Base-by-base conservation (phyloP, 2,797 vertebrate species). In the Paramormyrops hopkinsi region DNA sequence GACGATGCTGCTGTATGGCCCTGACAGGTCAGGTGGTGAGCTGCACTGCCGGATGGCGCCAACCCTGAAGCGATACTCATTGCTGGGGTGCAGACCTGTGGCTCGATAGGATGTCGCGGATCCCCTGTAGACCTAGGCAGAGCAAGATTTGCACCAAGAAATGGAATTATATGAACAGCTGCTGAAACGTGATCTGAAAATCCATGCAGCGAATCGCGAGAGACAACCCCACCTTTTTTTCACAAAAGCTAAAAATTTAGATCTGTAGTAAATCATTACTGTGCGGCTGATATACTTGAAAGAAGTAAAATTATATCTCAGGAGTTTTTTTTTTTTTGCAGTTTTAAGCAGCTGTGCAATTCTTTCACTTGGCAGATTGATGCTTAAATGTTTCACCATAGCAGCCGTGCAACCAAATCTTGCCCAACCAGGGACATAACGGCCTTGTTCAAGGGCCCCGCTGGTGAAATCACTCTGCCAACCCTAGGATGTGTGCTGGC, bases 41-140 rank as follows among this genome's bases (percentile, higher is more conserved):
- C 97, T 97, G 96, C 98, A 99, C 96, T 98, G 98, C 86, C 98
- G 95, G 93, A 99, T 95, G 93, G 97, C 98, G 90, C 98, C 99
- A 0, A 96, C 96, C 0, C 98, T 96, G 93, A 99, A 99, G 89
- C 98, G 97, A 94, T 99, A 97, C 92, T 99, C 98, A 89, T 96
- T 97, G 95, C 94, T 97, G 91, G 96, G 94, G 94, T 98, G 98
- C 89, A 99, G 95, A 92, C 95, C 97, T 51, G 96, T 94, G 93
- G 97, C 94, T 12, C 97, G 97, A 95, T 97, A 97, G 0, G 96
- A 97, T 41, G 96, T 96, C 89, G 97, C 95, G 0, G 97, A 93
- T 91, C 98, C 98, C 96, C 95, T 98, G 91, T 98, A 99, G 83
- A 97, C 94, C 98, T 99, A 94, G 33, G 50, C 2, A 12, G 65